Conservation (phyloP, 2,797 vertebrate species). For the Rhinella marina region DNA sequence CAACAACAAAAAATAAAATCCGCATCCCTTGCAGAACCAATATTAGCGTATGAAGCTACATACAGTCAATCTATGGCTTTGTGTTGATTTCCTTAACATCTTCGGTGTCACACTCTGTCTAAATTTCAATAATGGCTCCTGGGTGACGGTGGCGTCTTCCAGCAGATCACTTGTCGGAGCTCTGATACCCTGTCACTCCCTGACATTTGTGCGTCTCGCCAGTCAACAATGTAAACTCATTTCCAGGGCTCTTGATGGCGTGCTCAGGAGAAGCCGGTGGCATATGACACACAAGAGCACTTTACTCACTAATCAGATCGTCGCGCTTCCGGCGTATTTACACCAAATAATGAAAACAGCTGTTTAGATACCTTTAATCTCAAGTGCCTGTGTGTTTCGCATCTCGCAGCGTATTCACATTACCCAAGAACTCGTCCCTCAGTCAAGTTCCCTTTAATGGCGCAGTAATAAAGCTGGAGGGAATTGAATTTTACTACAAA, state of each 20-base stretch:
- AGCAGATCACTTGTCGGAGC: slow-evolving; percentile 78
- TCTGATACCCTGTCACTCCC: slow-evolving; percentile 79
- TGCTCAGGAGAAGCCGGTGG: slow-evolving; percentile 76
- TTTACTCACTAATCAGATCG: slow-evolving; percentile 83
- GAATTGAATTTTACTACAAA: slow-evolving; percentile 83
- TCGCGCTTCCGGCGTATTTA: slow-evolving; percentile 82
- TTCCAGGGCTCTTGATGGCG: slow-evolving; percentile 79
- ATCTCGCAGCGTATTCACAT: slow-evolving; percentile 81
- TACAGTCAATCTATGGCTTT: not conserved
- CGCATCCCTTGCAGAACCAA: not conserved
- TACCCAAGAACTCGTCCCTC: slow-evolving; percentile 77
- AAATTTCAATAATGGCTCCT: slow-evolving; percentile 70
- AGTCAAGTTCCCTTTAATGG: slow-evolving; percentile 76
- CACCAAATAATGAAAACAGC: slow-evolving; percentile 86
- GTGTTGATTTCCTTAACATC: slow-evolving; percentile 16
- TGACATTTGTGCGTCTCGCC: slow-evolving; percentile 82
- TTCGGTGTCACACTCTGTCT: slow-evolving; percentile 67
- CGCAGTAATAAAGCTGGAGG: slow-evolving; percentile 81
- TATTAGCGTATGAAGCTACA: not conserved
- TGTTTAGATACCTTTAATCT: slow-evolving; percentile 85
- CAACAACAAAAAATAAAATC: not conserved
- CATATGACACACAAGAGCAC: slow-evolving; percentile 80
- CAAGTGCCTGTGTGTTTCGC: slow-evolving; percentile 80
- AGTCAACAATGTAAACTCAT: slow-evolving; percentile 82
- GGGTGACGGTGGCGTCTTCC: slow-evolving; percentile 65